These are phyloP conservation scores for Spodoptera littoralis DNA, from an alignment of 2,888 invertebrate species.

Conservation along the genomic window DNA sequence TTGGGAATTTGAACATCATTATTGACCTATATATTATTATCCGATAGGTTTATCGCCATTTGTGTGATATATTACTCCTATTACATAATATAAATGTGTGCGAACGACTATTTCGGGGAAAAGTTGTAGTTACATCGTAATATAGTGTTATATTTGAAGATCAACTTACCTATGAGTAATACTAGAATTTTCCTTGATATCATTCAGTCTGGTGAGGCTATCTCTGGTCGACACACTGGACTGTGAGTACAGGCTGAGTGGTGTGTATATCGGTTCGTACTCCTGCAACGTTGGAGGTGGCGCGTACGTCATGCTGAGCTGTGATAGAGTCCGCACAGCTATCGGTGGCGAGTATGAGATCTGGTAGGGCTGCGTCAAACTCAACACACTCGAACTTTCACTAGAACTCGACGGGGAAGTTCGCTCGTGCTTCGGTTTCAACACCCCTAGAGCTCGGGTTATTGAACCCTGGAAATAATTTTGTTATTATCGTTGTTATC, in stretches of 20 bases:
- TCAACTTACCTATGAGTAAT: slow-evolving; percentile 80
- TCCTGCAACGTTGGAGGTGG: slow-evolving; percentile 89
- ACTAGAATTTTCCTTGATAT: slow-evolving; percentile 77
- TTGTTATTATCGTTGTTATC: neutral
- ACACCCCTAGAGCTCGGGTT: slow-evolving; percentile 92
- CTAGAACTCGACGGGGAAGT: slow-evolving; percentile 92
- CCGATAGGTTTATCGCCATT: no score
- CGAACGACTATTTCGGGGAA: no score
- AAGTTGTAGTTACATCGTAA: no score
- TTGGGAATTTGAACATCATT: no score
- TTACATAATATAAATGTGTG: no score
- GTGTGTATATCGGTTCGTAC: slow-evolving; percentile 85
- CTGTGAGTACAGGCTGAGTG: slow-evolving; percentile 83
- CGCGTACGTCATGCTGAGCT: slow-evolving; percentile 89
- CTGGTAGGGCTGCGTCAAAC: slow-evolving; percentile 85
- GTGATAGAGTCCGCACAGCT: slow-evolving; percentile 87
- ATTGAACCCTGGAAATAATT: slow-evolving; percentile 90
- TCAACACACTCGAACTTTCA: slow-evolving; percentile 89
- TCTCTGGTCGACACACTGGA: slow-evolving; percentile 84
- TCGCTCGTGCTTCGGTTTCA: slow-evolving; percentile 90
- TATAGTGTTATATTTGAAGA: no score
- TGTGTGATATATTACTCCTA: no score
- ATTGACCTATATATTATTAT: no score
- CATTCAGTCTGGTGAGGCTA: slow-evolving; percentile 83
- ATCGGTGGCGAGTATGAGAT: slow-evolving; percentile 87